Conservation (phyloP, 1,140 invertebrate species). For the Agrypnia vestita region DNA sequence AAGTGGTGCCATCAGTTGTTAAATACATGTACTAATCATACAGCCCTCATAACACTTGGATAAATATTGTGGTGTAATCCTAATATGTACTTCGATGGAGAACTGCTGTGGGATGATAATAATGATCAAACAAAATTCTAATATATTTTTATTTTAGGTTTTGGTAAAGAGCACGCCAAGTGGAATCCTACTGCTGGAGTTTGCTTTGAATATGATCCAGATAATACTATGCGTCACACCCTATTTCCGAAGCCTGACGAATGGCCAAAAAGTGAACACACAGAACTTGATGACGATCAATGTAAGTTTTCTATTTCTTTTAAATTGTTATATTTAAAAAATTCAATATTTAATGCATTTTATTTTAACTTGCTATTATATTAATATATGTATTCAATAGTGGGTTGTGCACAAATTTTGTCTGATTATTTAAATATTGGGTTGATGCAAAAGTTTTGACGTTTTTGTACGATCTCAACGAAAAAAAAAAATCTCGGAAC, state of each 20-base stretch:
- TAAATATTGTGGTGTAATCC: no score
- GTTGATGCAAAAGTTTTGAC: no score
- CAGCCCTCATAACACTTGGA: no score
- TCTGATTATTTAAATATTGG: no score
- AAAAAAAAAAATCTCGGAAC: no score
- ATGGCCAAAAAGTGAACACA: slow-evolving; percentile 99
- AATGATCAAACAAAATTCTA: background rate
- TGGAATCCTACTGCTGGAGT: slow-evolving; percentile 99
- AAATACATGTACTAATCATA: no score
- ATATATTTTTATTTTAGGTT: slow-evolving; percentile 74
- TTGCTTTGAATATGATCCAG: slow-evolving; percentile 99
- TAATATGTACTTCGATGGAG: background rate
- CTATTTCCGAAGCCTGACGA: slow-evolving; percentile 98
- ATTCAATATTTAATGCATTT: no score
- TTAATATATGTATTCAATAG: no score
- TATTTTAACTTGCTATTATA: no score
- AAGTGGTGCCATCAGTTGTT: no score
- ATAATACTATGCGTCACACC: slow-evolving; percentile 97
- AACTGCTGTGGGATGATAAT: background rate
- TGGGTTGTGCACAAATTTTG: no score
- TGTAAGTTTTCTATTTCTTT: slow-evolving; percentile 75
- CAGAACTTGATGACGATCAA: slow-evolving; percentile 93
- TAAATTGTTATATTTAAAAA: background rate
- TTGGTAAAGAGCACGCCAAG: slow-evolving; percentile 99
- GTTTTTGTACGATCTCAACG: no score